These are phyloP conservation scores for Leptopilina clavipes DNA, from an alignment of 1,140 invertebrate genomes.

Conservation along the genomic window DNA sequence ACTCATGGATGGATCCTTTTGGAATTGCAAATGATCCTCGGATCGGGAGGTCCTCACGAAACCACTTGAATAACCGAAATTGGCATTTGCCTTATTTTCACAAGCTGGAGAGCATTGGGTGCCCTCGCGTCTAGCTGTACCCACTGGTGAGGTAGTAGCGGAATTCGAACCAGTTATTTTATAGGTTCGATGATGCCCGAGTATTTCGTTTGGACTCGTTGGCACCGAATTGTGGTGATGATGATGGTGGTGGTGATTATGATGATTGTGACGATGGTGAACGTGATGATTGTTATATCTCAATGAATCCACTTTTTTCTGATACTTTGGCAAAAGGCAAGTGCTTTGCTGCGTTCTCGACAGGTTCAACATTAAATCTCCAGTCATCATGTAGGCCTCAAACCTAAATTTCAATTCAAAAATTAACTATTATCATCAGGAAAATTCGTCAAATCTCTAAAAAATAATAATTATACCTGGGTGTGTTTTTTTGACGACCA, in stretches of 20 bases:
- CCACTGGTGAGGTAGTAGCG: conserved; percentile 75
- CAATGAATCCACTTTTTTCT: conserved; percentile 80
- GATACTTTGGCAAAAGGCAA: conserved; percentile 78
- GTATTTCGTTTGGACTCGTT: conserved; percentile 84
- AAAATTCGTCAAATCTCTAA: conserved; percentile 7
- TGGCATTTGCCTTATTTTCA: conserved; percentile 51
- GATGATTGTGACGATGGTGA: conserved; percentile 67
- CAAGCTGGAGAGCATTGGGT: conserved; percentile 43
- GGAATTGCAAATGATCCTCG: conserved; percentile 88
- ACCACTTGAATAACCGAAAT: conserved; percentile 69
- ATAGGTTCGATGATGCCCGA: conserved; percentile 71
- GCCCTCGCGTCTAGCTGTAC: conserved; percentile 73
- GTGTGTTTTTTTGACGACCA: conserved; percentile 69
- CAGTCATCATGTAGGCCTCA: conserved; percentile 98
- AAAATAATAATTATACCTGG: conserved; percentile 60
- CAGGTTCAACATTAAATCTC: conserved; percentile 93
- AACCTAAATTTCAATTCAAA: conserved; percentile 73
- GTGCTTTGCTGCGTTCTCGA: conserved; percentile 83
- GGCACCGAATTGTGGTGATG: conserved; percentile 84
- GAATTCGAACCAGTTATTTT: conserved; percentile 75
- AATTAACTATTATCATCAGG: too few relatives aligned
- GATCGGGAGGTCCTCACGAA: conserved; percentile 87
- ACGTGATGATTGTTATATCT: conserved; percentile 74
- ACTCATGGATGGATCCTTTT: conserved; percentile 84
- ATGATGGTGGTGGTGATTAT: conserved; percentile 74